These are phyloP conservation scores for Echinops telfairi DNA, from an alignment of 2,113 vertebrate genomes.

Conservation along the genomic window DNA sequence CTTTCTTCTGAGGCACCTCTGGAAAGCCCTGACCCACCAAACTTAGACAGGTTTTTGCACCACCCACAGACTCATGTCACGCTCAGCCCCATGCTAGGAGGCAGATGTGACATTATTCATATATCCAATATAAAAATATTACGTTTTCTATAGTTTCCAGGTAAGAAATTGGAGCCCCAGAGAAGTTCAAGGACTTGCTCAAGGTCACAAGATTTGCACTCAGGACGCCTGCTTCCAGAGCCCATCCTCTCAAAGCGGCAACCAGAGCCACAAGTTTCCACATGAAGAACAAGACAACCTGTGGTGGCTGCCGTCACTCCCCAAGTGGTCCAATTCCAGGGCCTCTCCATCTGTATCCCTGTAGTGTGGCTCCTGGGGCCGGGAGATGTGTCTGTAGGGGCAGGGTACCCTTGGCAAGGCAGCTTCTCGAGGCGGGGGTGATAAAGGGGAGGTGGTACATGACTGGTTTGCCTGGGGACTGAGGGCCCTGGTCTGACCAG, in stretches of 20 bases:
- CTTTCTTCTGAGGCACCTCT: neutral
- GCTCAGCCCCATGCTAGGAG: neutral
- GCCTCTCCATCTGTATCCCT: neutral
- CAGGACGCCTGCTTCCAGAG: neutral
- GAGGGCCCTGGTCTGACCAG: neutral
- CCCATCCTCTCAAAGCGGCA: fast-evolving
- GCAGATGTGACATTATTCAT: neutral
- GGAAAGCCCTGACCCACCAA: neutral
- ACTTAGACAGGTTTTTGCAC: neutral
- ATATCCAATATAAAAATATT: too few species aligned
- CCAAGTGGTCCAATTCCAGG: neutral
- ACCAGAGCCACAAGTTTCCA: neutral
- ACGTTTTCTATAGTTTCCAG: too few species aligned
- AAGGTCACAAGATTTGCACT: neutral
- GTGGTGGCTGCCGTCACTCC: neutral
- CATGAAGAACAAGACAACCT: too few species aligned
- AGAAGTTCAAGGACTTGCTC: neutral
- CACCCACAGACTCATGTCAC: neutral
- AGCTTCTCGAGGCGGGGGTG: constrained; percentile 13
- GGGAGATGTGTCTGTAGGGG: neutral
- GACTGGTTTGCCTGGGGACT: neutral
- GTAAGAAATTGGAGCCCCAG: neutral
- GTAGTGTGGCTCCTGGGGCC: neutral
- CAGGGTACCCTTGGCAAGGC: neutral
- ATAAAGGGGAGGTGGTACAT: neutral